These are phyloP conservation scores for Tragelaphus strepsiceros DNA, from an alignment of 2,113 vertebrate genomes.

Conservation along the genomic window DNA sequence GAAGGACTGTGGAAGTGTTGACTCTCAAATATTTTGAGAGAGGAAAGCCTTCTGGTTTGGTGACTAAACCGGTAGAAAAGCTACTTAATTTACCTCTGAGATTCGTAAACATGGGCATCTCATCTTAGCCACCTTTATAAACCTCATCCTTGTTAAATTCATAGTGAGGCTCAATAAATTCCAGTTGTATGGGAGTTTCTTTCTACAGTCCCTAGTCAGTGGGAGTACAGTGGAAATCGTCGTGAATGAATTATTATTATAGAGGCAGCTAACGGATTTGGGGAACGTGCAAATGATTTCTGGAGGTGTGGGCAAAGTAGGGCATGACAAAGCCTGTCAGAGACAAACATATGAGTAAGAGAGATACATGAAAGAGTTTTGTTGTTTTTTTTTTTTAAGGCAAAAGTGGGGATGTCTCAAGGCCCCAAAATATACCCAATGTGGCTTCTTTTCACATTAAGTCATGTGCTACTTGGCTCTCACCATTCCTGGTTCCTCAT, in stretches of 20 bases:
- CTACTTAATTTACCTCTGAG: background rate
- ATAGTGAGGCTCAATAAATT: background rate
- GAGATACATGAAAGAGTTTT: background rate
- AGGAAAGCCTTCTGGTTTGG: background rate
- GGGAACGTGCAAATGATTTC: background rate
- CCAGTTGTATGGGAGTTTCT: background rate
- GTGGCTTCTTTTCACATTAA: background rate
- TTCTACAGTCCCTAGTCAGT: too few relatives aligned
- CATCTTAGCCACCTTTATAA: background rate
- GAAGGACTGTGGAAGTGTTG: background rate
- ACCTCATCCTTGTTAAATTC: background rate
- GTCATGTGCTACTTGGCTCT: background rate
- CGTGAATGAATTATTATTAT: background rate
- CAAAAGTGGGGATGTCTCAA: background rate
- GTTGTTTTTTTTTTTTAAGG: background rate
- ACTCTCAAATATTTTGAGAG: background rate
- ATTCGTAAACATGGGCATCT: background rate
- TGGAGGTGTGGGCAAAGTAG: background rate
- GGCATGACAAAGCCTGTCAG: background rate
- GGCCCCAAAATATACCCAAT: background rate
- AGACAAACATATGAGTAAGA: background rate
- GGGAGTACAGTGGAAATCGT: background rate
- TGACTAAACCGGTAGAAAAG: background rate
- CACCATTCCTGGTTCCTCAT: background rate
- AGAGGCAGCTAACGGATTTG: background rate